Percentiles rank a stretch among this genome's conserved stretches.
These are phyloP conservation scores for Henricia sp. DNA, from an alignment of 53 echinoderm and acorn worm species.

Conservation along the genomic window DNA sequence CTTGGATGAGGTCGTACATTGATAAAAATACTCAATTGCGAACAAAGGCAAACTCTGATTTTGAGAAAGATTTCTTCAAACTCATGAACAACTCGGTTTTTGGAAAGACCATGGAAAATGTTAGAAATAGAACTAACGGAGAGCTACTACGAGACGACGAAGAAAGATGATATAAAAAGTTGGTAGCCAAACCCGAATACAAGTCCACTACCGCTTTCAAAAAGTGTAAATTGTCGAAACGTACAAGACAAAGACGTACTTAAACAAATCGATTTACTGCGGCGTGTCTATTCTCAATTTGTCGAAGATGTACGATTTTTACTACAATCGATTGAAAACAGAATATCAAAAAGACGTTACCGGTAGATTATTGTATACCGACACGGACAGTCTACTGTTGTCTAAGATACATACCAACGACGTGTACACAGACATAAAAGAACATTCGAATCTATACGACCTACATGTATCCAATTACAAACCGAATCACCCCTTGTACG, in stretches of 20 bases:
- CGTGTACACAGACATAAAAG: slow-evolving; percentile 45
- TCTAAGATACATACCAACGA: slow-evolving; percentile 50
- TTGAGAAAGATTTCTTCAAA: slow-evolving; percentile 65
- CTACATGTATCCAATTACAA: slow-evolving; percentile 45
- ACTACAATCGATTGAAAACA: slow-evolving; percentile 44
- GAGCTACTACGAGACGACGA: too few species aligned
- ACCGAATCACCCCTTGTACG: slow-evolving; percentile 12
- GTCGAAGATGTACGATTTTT: slow-evolving; percentile 65
- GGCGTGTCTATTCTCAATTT: slow-evolving; percentile 55
- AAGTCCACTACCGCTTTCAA: neutral
- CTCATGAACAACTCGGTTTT: slow-evolving; percentile 64
- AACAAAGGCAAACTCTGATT: slow-evolving; percentile 56
- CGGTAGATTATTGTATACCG: slow-evolving; percentile 49
- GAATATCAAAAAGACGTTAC: slow-evolving; percentile 22
- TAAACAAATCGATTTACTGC: slow-evolving; percentile 30
- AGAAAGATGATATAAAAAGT: too few species aligned
- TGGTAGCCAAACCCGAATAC: neutral
- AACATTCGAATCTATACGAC: slow-evolving; percentile 31
- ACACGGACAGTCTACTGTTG: slow-evolving; percentile 54
- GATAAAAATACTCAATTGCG: slow-evolving; percentile 55
- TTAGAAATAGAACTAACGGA: neutral
- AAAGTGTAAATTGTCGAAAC: neutral
- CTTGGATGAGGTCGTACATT: slow-evolving; percentile 63
- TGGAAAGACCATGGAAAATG: slow-evolving; percentile 60
- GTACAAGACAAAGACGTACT: neutral